These are phyloP conservation scores for Eudasyphora cyanicolor DNA, from an alignment of 2,888 invertebrate genomes.

Conservation along the genomic window DNA sequence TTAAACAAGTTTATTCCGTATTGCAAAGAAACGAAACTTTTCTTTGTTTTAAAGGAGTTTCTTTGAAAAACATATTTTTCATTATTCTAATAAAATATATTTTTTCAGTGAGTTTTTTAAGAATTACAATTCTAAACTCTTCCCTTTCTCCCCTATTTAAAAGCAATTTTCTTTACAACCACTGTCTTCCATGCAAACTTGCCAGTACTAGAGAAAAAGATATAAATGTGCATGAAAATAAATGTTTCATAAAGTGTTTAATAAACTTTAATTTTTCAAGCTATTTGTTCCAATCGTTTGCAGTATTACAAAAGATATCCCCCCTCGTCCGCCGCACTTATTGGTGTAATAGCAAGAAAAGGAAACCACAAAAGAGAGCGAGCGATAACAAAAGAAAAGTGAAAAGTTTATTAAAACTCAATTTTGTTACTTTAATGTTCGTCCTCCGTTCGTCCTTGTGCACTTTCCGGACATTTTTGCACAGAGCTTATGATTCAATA, in stretches of 20 bases:
- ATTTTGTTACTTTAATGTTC: background rate
- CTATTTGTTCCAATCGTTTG: background rate
- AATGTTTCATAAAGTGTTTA: background rate
- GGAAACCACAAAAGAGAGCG: background rate
- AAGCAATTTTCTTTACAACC: background rate
- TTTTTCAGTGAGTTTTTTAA: no score
- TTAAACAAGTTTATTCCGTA: no score
- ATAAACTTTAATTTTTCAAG: background rate
- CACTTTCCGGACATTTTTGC: no score
- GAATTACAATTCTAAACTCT: no score
- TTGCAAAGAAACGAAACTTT: no score
- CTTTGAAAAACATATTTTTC: no score
- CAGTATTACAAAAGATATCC: background rate
- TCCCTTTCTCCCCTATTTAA: no score
- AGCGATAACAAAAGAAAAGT: background rate
- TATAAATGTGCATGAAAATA: background rate
- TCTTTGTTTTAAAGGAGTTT: no score
- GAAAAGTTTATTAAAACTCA: slow-evolving; percentile 1
- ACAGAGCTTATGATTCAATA: background rate
- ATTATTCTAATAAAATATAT: no score
- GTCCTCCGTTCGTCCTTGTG: background rate
- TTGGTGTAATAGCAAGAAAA: background rate
- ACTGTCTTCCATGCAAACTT: no score
- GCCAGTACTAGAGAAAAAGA: no score
- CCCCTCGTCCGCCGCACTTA: background rate